A percentile compares a stretch with the other conserved stretches of the same genome.
phyloP scores from a whole-genome alignment of 2,888 invertebrate species.

The Nephrotoma appendiculata region DNA sequence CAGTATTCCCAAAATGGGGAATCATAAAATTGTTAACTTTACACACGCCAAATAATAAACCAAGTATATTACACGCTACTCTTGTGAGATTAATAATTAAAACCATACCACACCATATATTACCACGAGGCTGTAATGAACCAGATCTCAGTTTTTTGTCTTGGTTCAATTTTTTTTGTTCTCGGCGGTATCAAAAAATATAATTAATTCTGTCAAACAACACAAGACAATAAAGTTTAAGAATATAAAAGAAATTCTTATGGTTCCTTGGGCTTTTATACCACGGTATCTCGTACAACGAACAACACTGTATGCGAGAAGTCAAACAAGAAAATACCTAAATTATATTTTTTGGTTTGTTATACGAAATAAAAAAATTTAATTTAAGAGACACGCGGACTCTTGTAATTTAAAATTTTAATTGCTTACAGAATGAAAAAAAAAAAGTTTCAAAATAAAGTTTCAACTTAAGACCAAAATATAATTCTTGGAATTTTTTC shows the following conservation, averaged over 20 bases:
- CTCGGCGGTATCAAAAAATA: neutral
- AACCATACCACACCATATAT: neutral
- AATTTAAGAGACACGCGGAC: constrained; percentile 1
- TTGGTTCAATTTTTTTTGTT: too few relatives aligned
- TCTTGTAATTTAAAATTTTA: constrained; percentile 4
- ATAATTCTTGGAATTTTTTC: neutral
- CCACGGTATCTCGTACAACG: neutral
- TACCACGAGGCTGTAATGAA: neutral
- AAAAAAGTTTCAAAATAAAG: neutral
- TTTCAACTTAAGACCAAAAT: neutral
- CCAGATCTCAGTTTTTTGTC: neutral
- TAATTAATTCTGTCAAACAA: neutral
- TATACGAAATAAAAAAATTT: neutral
- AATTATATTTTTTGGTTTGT: neutral
- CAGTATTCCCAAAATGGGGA: too few relatives aligned
- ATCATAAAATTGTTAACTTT: neutral
- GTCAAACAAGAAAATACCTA: neutral
- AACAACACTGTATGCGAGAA: neutral
- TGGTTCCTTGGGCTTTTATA: neutral
- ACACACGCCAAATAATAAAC: neutral
- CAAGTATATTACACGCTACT: neutral
- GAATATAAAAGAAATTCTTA: neutral
- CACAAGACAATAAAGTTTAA: neutral
- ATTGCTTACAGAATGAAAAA: neutral
- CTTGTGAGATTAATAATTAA: neutral